phyloP scores from a whole-genome alignment of 2,113 vertebrate species.

The Boulengeromyrus knoepffleri region DNA sequence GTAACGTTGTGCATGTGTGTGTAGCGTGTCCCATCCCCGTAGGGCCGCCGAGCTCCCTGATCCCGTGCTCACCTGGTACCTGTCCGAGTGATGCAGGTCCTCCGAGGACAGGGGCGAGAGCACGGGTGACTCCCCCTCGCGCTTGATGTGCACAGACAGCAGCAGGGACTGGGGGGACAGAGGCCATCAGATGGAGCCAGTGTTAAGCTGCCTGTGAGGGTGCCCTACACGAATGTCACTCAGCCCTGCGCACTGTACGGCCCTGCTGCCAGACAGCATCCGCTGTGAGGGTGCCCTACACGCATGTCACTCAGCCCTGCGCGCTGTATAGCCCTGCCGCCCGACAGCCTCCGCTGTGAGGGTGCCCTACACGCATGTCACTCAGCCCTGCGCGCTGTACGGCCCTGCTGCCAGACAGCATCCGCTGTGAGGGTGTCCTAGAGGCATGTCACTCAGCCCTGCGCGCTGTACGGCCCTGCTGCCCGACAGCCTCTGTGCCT shows the following conservation, averaged over 20 bases:
- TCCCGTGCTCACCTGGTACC: constrained; percentile 85
- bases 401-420: too few relatives aligned
- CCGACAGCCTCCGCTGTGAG: neutral
- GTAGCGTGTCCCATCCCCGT: neutral
- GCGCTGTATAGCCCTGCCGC: too few relatives aligned
- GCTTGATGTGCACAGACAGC: constrained; percentile 96
- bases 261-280: too few relatives aligned
- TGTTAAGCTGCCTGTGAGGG: neutral
- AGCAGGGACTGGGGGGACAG: constrained; percentile 77
- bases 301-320: too few relatives aligned
- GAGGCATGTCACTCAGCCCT: constrained; percentile 1
- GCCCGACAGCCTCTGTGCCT: constrained; percentile 32
- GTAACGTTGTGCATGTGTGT: neutral
- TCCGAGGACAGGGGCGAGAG: constrained; percentile 94
- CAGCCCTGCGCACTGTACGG: too few relatives aligned
- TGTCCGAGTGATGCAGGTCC: constrained; percentile 97
- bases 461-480: constrained; percentile 18
- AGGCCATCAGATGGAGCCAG: constrained; percentile 4
- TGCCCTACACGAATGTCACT: constrained; percentile 20
- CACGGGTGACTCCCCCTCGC: constrained; percentile 95
- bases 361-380: constrained; percentile 20
- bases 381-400: too few relatives aligned
- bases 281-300: neutral
- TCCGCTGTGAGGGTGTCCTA: constrained; percentile 10
- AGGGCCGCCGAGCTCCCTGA: neutral